These are phyloP conservation scores for Perizoma flavofasciatum DNA, from an alignment of 2,888 invertebrate genomes.

Conservation along the genomic window DNA sequence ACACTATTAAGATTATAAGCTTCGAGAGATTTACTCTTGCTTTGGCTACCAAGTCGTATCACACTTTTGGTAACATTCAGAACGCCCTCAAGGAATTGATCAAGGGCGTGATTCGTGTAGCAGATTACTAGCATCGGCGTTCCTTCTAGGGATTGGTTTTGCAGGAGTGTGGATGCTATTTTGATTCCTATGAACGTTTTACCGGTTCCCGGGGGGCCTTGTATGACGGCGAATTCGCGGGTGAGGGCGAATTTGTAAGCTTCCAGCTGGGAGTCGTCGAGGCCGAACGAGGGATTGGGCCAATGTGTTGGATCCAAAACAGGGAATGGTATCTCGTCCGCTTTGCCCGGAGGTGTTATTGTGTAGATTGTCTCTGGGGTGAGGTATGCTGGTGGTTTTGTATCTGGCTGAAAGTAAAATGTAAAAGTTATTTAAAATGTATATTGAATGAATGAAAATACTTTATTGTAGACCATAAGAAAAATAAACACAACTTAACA, in stretches of 20 bases:
- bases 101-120: slow-evolving; percentile 94
- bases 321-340: slow-evolving; percentile 57
- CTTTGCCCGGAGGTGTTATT: slow-evolving; percentile 43
- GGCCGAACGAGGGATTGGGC: slow-evolving; percentile 72
- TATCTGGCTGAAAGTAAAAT: slow-evolving; percentile 54
- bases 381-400: slow-evolving; percentile 68
- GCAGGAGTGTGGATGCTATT: slow-evolving; percentile 87
- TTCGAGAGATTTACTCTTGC: slow-evolving; percentile 83
- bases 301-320: slow-evolving; percentile 68
- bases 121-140: slow-evolving; percentile 90
- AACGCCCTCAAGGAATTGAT: slow-evolving; percentile 92
- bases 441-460: no score
- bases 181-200: slow-evolving; percentile 92
- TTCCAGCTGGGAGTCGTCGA: slow-evolving; percentile 87
- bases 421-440: neutral
- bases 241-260: slow-evolving; percentile 88
- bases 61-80: slow-evolving; percentile 83
- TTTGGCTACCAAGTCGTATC: slow-evolving; percentile 88
- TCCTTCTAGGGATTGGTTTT: slow-evolving; percentile 83
- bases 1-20: slow-evolving; percentile 77
- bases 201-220: slow-evolving; percentile 95
- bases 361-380: slow-evolving; percentile 61
- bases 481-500: no score
- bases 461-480: no score
- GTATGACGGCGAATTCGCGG: slow-evolving; percentile 89